phyloP scores from a whole-genome alignment of 2,797 vertebrate species.

The Scolopax bukidnonensis region DNA sequence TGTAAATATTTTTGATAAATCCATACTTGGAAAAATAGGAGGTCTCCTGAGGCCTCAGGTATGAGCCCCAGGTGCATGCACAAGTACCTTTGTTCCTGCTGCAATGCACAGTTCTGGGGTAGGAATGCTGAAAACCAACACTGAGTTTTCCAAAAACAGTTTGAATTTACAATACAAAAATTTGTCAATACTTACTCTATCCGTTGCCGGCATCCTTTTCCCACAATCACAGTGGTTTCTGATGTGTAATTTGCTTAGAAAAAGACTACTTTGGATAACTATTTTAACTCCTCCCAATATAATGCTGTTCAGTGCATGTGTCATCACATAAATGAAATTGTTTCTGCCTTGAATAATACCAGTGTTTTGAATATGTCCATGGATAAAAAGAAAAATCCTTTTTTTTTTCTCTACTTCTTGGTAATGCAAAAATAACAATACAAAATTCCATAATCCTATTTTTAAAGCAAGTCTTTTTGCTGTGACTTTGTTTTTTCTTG shows the following conservation, averaged over 20 bases:
- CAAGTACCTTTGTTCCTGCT: not conserved
- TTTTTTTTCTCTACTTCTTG: not conserved
- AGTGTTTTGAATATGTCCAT: not conserved
- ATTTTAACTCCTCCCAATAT: not conserved
- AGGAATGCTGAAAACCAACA: conserved; percentile 22
- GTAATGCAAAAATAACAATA: not conserved
- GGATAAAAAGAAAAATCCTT: not conserved
- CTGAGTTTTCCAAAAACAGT: not conserved
- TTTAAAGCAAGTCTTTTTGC: not conserved
- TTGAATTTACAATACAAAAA: not conserved
- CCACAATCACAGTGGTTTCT: not conserved
- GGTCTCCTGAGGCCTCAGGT: not conserved
- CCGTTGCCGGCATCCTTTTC: not conserved
- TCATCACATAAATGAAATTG: not conserved
- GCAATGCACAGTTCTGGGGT: not conserved
- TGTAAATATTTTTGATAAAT: not conserved
- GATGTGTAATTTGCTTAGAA: not conserved
- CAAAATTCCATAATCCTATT: not conserved
- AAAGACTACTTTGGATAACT: not conserved
- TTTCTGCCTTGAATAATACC: not conserved
- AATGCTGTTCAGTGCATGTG: not conserved
- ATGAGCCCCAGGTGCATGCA: not conserved
- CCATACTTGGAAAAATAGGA: not conserved
- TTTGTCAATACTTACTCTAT: not conserved
- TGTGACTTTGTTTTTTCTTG: not conserved